Evolutionary conservation across 1,140 invertebrate genomes (phyloP).

Genomic region (Formica exsecta): DNA sequence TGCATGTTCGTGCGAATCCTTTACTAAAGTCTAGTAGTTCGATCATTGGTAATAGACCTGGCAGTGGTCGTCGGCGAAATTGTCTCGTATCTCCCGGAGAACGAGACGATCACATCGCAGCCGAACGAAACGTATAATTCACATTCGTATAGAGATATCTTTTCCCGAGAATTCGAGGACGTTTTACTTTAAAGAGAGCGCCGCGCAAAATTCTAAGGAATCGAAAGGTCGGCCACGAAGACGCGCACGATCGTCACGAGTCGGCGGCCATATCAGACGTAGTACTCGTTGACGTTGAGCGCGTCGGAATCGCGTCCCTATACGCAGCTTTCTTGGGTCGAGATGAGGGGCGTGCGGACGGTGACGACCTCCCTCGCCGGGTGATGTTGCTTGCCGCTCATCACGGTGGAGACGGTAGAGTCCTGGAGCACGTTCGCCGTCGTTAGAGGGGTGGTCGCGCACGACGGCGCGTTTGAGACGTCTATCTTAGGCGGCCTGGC

Average conservation of each 20-base stretch:
- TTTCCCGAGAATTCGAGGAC: constrained; percentile 34
- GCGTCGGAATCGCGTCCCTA: constrained; percentile 88
- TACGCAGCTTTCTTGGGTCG: constrained; percentile 94
- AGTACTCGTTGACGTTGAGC: constrained; percentile 86
- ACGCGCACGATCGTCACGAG: constrained; percentile 71
- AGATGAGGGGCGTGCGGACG: constrained; percentile 92
- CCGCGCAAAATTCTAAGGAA: not conserved
- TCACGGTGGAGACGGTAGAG: constrained; percentile 72
- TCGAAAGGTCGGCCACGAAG: constrained; percentile 24
- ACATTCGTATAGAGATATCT: constrained; percentile 7
- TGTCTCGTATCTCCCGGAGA: not conserved
- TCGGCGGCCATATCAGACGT: constrained; percentile 83
- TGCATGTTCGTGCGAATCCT: not conserved
- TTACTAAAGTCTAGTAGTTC: constrained; percentile 1
- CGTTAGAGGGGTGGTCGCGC: constrained; percentile 79
- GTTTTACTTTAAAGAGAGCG: not conserved
- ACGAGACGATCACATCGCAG: constrained; percentile 10
- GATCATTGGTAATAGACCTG: not conserved
- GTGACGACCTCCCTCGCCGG: constrained; percentile 92
- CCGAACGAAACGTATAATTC: constrained; percentile 17
- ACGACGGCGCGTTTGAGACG: constrained; percentile 77
- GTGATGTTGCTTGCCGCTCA: constrained; percentile 81
- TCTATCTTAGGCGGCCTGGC: constrained; percentile 82
- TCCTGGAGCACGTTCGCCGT: constrained; percentile 74
- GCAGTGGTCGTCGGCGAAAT: constrained; percentile 12